These are phyloP conservation scores for Hypothenemus hampei DNA, from an alignment of 1,140 invertebrate genomes.

Conservation along the genomic window DNA sequence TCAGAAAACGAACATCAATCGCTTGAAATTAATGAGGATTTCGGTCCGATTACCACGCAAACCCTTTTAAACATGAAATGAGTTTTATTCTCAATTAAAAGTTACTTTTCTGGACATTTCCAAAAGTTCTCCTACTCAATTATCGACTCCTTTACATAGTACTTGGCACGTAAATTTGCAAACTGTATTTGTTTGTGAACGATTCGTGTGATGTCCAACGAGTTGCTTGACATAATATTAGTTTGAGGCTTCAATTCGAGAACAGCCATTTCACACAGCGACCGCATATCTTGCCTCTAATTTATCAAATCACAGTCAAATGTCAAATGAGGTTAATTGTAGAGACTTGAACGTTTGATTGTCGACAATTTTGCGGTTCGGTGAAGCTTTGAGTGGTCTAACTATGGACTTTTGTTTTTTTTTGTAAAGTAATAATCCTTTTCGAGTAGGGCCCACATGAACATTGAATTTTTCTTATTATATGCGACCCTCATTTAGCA, in stretches of 20 bases:
- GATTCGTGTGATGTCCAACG: background rate
- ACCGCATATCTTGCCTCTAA: background rate
- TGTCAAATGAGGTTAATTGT: conserved; percentile 1
- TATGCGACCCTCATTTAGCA: conserved; percentile 1
- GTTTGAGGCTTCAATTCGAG: background rate
- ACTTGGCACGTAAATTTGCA: too few relatives aligned
- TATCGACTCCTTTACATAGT: too few relatives aligned
- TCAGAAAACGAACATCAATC: too few relatives aligned
- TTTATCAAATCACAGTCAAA: background rate
- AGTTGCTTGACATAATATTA: background rate
- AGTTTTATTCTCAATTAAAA: too few relatives aligned
- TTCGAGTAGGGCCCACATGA: background rate
- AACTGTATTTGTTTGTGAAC: too few relatives aligned
- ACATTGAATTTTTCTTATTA: conserved; percentile 7
- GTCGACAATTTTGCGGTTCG: background rate
- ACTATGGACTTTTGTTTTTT: too few relatives aligned
- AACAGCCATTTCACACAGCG: background rate
- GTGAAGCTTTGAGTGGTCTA: background rate
- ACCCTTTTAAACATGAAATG: too few relatives aligned
- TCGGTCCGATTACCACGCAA: too few relatives aligned
- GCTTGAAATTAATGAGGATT: too few relatives aligned
- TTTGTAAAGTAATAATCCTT: too few relatives aligned
- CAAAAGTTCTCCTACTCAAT: too few relatives aligned
- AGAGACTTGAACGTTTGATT: background rate
- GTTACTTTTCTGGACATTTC: too few relatives aligned